phyloP scores from a whole-genome alignment of 2,888 invertebrate genomes.

The Leptopilina syphax region DNA sequence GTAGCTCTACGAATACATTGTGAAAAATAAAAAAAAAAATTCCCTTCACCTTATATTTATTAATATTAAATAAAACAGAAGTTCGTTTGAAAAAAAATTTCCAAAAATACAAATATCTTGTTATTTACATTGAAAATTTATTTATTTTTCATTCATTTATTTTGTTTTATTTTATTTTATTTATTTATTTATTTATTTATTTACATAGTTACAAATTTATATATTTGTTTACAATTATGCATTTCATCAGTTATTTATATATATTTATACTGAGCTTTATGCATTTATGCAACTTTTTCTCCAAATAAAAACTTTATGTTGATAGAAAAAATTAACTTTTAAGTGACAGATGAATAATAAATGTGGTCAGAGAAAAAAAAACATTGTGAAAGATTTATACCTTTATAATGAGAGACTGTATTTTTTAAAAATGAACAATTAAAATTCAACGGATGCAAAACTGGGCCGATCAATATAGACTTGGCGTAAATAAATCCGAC shows the following conservation, averaged over 20 bases:
- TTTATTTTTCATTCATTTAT: no score
- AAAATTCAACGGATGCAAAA: conserved; percentile 1
- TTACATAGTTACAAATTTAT: no score
- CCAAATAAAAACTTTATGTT: background rate
- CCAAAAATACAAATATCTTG: no score
- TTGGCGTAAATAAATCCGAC: conserved; percentile 15
- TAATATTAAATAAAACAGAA: no score
- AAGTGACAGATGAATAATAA: background rate
- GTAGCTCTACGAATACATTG: background rate
- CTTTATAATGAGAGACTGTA: background rate
- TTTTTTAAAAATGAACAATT: conserved; percentile 16
- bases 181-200: no score
- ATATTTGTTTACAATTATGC: no score
- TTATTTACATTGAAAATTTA: no score
- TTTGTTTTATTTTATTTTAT: no score
- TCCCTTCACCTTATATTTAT: background rate
- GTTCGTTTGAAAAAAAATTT: no score
- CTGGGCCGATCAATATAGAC: conserved; percentile 31
- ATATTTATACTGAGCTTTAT: no score
- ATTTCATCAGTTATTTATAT: no score
- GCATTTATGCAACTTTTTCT: background rate
- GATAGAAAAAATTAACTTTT: background rate
- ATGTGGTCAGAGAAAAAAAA: background rate
- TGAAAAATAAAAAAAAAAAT: background rate
- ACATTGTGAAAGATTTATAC: background rate